phyloP scores from a whole-genome alignment of 2,797 vertebrate species.

The Macropus fuliginosus region DNA sequence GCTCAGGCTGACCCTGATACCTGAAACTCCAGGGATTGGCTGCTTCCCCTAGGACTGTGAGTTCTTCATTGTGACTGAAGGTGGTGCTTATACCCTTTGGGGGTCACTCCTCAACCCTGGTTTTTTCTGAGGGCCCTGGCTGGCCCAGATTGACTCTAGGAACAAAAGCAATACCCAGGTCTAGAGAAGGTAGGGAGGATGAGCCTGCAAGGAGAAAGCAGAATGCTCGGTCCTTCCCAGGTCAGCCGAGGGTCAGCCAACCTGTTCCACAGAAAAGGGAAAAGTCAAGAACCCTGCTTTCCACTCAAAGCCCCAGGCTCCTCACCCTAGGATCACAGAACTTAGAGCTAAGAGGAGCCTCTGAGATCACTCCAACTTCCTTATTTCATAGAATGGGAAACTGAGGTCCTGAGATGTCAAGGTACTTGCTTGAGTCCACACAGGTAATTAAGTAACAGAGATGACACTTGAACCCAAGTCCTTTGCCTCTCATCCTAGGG shows the following conservation, averaged over 20 bases:
- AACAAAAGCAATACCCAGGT: not conserved
- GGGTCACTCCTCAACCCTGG: not conserved
- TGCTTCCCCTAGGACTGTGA: not conserved
- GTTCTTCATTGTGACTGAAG: not conserved
- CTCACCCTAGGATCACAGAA: not conserved
- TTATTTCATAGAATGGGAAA: not conserved
- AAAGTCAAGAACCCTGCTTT: constrained; percentile 59
- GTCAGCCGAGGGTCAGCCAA: not conserved
- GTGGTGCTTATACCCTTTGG: not conserved
- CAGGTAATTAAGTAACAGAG: not conserved
- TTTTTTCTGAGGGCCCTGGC: not conserved
- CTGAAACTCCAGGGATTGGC: not conserved
- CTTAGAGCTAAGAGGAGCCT: not conserved
- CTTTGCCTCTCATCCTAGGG: constrained; percentile 24
- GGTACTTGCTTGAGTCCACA: not conserved
- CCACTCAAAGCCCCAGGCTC: not conserved
- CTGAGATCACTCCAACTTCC: not conserved
- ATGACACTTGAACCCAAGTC: not conserved
- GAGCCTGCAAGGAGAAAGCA: not conserved
- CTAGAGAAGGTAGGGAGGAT: not conserved
- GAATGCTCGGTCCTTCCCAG: not conserved
- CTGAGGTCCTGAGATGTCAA: not conserved
- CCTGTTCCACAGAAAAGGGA: constrained; percentile 67
- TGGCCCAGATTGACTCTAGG: not conserved
- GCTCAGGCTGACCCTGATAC: not conserved